A percentile compares a stretch with the other conserved stretches of the same genome.
These are phyloP conservation scores for Sus scrofa DNA, from an alignment of 2,113 vertebrate genomes.

Conservation along the genomic window T2T-Sscrofa CM000821.6:48246501-48247000, in stretches of 20 bases:
- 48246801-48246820: not conserved
- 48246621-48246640: not conserved
- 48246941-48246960: not conserved
- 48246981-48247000: not conserved
- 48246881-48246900: not conserved
- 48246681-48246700: not conserved
- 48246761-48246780: not conserved
- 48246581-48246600: not conserved
- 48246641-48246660: not conserved
- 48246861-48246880: not conserved
- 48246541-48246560: not conserved
- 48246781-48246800: not conserved
- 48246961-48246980: not conserved
- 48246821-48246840: not conserved
- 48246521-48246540: not conserved
- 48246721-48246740: not conserved
- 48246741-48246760: constrained; percentile 17
- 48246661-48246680: not conserved
- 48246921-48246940: not conserved
- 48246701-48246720: constrained; percentile 19
- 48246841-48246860: not conserved
- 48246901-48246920: not conserved
- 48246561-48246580: not conserved
- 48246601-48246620: not conserved
- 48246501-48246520: not conserved